Base-by-base conservation (phyloP, 2,888 invertebrate genomes). In the Cataglyphis albicans region DNA sequence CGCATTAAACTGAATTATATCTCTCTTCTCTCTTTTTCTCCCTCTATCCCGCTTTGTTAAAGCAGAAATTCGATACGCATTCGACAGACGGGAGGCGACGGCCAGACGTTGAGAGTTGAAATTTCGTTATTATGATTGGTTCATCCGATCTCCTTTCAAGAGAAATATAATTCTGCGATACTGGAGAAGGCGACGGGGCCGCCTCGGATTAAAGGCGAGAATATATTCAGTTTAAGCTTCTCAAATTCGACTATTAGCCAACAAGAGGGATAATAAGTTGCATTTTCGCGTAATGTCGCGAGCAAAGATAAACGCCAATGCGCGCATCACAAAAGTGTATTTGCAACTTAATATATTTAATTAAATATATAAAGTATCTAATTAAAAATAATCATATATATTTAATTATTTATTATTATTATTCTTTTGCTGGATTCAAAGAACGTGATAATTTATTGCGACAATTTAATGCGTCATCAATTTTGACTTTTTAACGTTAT, bases 81-180 rank as follows among this genome's bases (percentile, higher is more conserved):
- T 81, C 80, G 61, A 59, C 52, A 52, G 29, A 41, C 57, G 21
- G 18, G 52, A 64, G 61, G 32, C 75, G 59, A 57, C 7, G 35
- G 55, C 25, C 68, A n/a, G 44, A 72, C 48, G 55, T 10, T 29
- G 25, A 59, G 65, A 70, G 78, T 18, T 55, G 70, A 81, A 84
- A 88, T 86, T 82, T 84, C 55, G 82, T 86, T 88, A 88, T 86
- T 81, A 67, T 61, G 76, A 84, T 84, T 85, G 78, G 61, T 52
- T 84, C 82, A 82, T 84, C 73, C 84, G 81, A 82, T 86, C 76
- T 83, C 84, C 68, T 84, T 83, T 80, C 80, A 52, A 21, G 35
- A 68, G 68, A 80, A 85, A 86, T 85, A 81, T 70, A 68, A 81
- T 81, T 83, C 61, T 55, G 59, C 78, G 74, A 78, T 55, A 61